Conservation (phyloP, 92 coral and sea anemone genomes). For the Ricordea florida region DNA sequence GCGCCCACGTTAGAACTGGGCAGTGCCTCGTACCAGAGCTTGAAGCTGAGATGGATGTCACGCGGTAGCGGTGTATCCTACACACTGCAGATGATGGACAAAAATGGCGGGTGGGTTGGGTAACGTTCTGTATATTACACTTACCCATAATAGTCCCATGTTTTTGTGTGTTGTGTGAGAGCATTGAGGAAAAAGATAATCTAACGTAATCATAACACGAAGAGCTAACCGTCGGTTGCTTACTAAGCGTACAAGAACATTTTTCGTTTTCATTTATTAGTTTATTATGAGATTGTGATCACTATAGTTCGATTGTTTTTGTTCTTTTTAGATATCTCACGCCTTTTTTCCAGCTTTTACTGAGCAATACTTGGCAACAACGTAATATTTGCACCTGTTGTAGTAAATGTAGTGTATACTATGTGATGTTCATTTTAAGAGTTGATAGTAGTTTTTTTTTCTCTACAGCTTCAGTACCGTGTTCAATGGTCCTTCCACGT, state of each 20-base stretch:
- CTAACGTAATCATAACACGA: too few relatives aligned
- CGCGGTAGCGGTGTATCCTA: slow-evolving; percentile 68
- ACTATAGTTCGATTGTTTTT: background rate
- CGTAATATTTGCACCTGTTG: background rate
- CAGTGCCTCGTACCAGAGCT: slow-evolving; percentile 90
- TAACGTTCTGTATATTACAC: background rate
- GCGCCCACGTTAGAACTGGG: slow-evolving; percentile 86
- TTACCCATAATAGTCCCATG: too few relatives aligned
- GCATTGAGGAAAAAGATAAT: too few relatives aligned
- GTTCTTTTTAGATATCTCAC: background rate
- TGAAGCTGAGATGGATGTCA: slow-evolving; percentile 89
- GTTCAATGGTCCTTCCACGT: slow-evolving; percentile 84
- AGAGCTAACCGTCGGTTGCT: too few relatives aligned
- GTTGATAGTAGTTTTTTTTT: background rate
- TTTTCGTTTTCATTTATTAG: too few relatives aligned
- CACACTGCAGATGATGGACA: slow-evolving; percentile 84
- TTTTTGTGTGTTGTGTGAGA: too few relatives aligned
- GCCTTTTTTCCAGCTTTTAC: background rate
- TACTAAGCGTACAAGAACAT: too few relatives aligned
- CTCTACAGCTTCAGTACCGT: slow-evolving; percentile 72
- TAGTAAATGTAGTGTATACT: background rate
- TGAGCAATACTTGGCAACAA: too few relatives aligned
- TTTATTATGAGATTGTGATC: too few relatives aligned
- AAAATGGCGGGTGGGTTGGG: slow-evolving; percentile 61
- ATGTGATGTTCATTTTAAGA: background rate